These are phyloP conservation scores for Apoda limacodes DNA, from an alignment of 2,888 invertebrate species.

Conservation along the genomic window DNA sequence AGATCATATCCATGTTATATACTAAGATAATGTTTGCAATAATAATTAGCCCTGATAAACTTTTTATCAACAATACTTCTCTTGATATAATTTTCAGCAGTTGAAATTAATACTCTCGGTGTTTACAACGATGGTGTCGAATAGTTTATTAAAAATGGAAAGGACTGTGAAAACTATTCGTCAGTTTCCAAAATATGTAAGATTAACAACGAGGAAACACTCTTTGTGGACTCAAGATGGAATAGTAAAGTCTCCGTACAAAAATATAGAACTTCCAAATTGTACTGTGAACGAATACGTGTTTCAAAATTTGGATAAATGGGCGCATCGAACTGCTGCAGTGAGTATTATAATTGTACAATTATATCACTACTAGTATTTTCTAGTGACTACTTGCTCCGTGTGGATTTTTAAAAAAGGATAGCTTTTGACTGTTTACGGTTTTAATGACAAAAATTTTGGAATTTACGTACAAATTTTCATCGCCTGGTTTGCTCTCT, in stretches of 20 bases:
- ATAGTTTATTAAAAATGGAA: constrained; percentile 31
- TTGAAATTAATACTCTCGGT: too few relatives aligned
- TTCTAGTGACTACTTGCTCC: background rate
- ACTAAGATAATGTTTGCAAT: too few relatives aligned
- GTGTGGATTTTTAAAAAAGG: too few relatives aligned
- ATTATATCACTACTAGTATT: too few relatives aligned
- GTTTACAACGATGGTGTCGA: constrained; percentile 34
- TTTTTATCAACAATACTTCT: background rate
- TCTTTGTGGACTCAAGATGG: constrained; percentile 48
- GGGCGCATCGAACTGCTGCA: constrained; percentile 72
- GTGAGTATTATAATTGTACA: constrained; percentile 56
- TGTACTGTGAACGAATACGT: constrained; percentile 70
- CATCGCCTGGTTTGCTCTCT: too few relatives aligned
- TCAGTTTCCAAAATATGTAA: constrained; percentile 17
- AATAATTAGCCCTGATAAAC: constrained; percentile 1
- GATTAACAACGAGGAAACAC: constrained; percentile 28
- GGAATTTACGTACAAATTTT: too few relatives aligned
- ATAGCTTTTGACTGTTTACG: background rate
- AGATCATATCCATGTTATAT: too few relatives aligned
- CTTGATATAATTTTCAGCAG: background rate
- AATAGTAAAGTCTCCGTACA: constrained; percentile 59
- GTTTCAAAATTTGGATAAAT: constrained; percentile 73
- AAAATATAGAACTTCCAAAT: constrained; percentile 61
- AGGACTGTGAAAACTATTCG: constrained; percentile 24
- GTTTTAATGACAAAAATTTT: too few relatives aligned